Conservation (phyloP, 2,113 vertebrate species). For the Coptodon bakossiorum region DNA sequence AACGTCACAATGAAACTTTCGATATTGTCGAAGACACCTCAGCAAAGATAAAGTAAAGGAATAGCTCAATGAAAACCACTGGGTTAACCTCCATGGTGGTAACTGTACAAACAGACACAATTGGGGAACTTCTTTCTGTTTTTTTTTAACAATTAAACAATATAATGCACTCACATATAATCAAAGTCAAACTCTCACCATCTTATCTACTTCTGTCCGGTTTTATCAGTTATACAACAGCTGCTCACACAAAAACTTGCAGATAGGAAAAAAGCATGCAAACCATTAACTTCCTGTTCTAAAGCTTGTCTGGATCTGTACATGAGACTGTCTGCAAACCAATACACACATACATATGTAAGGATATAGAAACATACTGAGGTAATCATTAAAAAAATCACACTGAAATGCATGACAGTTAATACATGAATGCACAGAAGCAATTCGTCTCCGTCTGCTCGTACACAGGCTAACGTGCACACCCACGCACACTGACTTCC, state of each 20-base stretch:
- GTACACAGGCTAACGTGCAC: not conserved
- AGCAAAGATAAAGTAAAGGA: not conserved
- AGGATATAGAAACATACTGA: not conserved
- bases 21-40: not conserved
- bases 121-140: not conserved
- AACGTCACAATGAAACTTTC: not conserved
- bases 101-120: not conserved
- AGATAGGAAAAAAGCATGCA: not conserved
- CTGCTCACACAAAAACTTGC: not conserved
- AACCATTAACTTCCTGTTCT: conserved; percentile 11
- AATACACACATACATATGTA: not conserved
- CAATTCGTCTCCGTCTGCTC: not conserved
- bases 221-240: not conserved
- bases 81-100: not conserved
- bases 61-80: not conserved
- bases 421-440: not conserved
- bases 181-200: not conserved
- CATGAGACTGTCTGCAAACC: not conserved
- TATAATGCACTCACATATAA: not conserved
- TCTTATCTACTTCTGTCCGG: not conserved
- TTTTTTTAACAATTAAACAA: not conserved
- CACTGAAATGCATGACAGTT: not conserved
- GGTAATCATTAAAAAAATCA: not conserved
- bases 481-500: conserved; percentile 28
- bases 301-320: not conserved